Evolutionary conservation across 2,797 vertebrate genomes (phyloP).

Genomic region (Apogon talboti): DNA sequence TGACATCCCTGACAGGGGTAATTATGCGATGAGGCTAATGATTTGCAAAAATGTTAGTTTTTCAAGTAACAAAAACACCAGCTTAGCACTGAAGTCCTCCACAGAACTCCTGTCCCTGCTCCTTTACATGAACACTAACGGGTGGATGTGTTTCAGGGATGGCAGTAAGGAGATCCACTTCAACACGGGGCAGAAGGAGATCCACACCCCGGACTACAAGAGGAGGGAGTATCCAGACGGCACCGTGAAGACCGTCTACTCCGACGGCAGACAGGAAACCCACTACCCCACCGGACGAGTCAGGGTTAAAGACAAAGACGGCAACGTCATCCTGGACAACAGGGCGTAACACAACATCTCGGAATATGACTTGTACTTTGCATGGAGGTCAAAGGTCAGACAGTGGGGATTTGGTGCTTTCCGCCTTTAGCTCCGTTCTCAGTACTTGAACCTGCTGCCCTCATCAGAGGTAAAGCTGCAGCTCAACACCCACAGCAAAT

Average conservation of each 20-base stretch:
- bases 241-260: slow-evolving; percentile 93
- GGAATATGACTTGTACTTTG: not conserved
- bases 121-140: not conserved
- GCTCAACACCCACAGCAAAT: not conserved
- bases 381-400: not conserved
- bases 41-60: no score
- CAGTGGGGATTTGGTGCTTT: not conserved
- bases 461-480: not conserved
- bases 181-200: slow-evolving; percentile 93
- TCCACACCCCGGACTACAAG: slow-evolving; percentile 92
- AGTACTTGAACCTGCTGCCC: not conserved
- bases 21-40: no score
- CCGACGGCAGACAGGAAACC: slow-evolving; percentile 93
- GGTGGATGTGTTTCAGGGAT: slow-evolving; percentile 79
- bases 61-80: no score
- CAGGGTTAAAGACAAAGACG: slow-evolving; percentile 92
- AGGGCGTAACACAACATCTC: slow-evolving; percentile 44
- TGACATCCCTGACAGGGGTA: no score
- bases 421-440: not conserved
- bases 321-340: slow-evolving; percentile 89
- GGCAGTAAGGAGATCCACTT: slow-evolving; percentile 94
- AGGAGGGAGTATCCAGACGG: slow-evolving; percentile 95
- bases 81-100: not conserved
- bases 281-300: slow-evolving; percentile 90
- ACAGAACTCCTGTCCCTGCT: no score